Evolutionary conservation across 2,888 invertebrate species (phyloP).

Genomic region (Trilocha varians): DNA sequence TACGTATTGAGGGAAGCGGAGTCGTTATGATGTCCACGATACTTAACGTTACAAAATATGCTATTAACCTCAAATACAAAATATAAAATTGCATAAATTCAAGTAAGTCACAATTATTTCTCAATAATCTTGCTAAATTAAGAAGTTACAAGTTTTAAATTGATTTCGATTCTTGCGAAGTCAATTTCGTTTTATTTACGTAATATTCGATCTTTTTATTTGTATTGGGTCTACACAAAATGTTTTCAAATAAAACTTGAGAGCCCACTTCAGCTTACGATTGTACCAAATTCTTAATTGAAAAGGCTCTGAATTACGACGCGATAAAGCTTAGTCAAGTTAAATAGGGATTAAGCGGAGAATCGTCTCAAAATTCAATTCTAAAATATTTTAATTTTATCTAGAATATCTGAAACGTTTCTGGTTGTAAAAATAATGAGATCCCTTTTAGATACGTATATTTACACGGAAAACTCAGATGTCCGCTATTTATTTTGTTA

Average conservation of each 20-base stretch:
- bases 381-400: too few species aligned
- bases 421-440: too few species aligned
- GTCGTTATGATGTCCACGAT: too few species aligned
- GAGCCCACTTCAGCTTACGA: neutral
- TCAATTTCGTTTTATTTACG: neutral
- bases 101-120: neutral
- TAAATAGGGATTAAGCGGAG: neutral
- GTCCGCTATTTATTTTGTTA: too few species aligned
- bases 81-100: too few species aligned
- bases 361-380: too few species aligned
- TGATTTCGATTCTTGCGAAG: neutral
- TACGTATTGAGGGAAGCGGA: too few species aligned
- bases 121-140: neutral
- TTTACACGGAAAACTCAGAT: too few species aligned
- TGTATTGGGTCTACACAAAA: neutral
- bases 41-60: too few species aligned
- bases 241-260: neutral
- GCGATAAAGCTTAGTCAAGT: neutral
- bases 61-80: too few species aligned
- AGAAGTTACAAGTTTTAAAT: neutral
- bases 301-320: neutral
- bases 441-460: too few species aligned
- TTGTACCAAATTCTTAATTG: neutral
- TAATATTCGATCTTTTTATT: neutral
- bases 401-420: too few species aligned